Evolutionary conservation across 2,113 vertebrate species (phyloP).

Genomic region (Lepisosteus osseus): DNA sequence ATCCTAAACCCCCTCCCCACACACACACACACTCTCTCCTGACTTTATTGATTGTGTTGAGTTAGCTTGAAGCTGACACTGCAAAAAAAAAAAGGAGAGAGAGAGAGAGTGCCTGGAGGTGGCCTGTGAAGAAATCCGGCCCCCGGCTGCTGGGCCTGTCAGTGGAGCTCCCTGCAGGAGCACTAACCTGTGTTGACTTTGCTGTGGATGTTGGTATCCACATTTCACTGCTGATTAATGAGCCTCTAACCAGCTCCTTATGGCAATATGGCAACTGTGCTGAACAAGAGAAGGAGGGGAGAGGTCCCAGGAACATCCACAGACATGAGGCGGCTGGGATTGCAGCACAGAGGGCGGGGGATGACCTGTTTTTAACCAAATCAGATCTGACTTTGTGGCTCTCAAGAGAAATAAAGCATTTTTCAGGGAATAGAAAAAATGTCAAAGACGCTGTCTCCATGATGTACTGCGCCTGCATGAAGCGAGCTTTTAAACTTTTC

Average conservation of each 20-base stretch:
- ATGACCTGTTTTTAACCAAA: not conserved
- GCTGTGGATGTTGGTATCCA: constrained; percentile 78
- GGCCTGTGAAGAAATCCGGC: constrained; percentile 40
- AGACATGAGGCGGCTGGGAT: too few species aligned
- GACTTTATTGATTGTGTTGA: constrained; percentile 14
- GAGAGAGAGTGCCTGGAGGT: not conserved
- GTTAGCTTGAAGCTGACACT: constrained; percentile 25
- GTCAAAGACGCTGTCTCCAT: too few species aligned
- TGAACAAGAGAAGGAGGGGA: not conserved
- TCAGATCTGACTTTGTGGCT: not conserved
- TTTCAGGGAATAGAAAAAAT: not conserved
- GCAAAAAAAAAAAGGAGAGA: not conserved
- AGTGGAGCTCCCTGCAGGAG: constrained; percentile 69
- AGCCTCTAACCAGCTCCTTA: constrained; percentile 83
- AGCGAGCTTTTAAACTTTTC: too few species aligned
- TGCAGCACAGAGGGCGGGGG: not conserved
- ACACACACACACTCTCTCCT: not conserved
- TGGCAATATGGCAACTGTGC: constrained; percentile 32
- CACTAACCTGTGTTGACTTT: constrained; percentile 79
- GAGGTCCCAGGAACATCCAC: not conserved
- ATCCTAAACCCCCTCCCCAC: too few species aligned
- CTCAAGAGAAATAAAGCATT: constrained; percentile 2
- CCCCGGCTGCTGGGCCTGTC: constrained; percentile 60
- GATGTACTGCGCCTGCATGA: too few species aligned
- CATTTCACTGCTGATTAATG: constrained; percentile 83